phyloP scores from a whole-genome alignment of 2,797 vertebrate genomes.

The Emys orbicularis region DNA sequence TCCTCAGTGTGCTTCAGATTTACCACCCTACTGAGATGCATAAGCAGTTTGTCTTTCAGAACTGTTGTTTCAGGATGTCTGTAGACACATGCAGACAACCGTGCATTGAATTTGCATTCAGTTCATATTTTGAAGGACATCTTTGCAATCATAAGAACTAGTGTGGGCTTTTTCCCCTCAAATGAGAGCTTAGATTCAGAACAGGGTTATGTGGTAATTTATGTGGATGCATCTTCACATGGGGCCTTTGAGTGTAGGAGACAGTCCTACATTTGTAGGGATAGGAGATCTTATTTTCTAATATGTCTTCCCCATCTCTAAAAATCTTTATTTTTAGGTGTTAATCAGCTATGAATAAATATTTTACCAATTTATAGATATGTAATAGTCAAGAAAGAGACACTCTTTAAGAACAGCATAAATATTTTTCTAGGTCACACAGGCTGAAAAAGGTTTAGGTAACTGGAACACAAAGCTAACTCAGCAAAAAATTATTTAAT shows the following conservation, averaged over 20 bases:
- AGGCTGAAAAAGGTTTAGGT: rapidly evolving
- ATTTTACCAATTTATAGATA: neutral
- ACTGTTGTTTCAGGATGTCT: neutral
- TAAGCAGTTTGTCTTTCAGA: too few relatives aligned
- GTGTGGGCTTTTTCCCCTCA: neutral
- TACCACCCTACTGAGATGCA: too few relatives aligned
- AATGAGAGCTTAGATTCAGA: neutral
- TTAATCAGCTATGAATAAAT: neutral
- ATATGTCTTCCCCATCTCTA: neutral
- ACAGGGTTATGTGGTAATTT: neutral
- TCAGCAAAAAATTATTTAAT: neutral
- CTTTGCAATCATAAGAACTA: neutral
- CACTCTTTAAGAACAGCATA: neutral
- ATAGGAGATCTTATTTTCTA: neutral
- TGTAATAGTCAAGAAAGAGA: neutral
- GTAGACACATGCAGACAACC: neutral
- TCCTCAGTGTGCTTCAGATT: too few relatives aligned
- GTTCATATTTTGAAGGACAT: neutral
- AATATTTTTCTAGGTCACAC: neutral
- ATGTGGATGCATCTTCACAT: neutral
- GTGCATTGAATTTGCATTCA: neutral
- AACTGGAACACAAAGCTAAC: neutral
- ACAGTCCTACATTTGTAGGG: neutral
- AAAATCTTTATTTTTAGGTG: neutral
- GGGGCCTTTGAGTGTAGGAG: neutral